phyloP scores from a whole-genome alignment of 1,140 invertebrate genomes.

The Mactra quadrangularis region DNA sequence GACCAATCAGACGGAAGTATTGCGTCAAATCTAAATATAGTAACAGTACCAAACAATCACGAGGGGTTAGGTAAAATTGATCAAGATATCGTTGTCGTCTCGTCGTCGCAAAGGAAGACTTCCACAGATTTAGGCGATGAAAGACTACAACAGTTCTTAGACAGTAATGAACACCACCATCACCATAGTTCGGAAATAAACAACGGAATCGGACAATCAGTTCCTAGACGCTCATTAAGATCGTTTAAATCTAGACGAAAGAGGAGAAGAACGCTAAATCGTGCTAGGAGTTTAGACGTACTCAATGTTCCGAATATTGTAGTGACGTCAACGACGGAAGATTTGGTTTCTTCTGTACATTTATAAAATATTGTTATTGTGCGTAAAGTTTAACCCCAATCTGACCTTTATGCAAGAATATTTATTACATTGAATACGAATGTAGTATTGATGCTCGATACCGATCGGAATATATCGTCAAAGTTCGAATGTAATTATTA shows the following conservation, averaged over 20 bases:
- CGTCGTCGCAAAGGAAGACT: neutral
- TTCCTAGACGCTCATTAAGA: constrained; percentile 25
- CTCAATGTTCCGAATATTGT: constrained; percentile 18
- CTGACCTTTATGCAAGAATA: too few species aligned
- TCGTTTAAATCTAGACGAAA: constrained; percentile 29
- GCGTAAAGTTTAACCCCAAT: too few species aligned
- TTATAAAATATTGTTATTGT: constrained; percentile 7
- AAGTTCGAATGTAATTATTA: too few species aligned
- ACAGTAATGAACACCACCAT: neutral
- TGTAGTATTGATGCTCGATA: too few species aligned
- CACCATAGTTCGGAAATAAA: constrained; percentile 2
- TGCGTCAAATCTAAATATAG: neutral
- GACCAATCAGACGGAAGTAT: constrained; percentile 17
- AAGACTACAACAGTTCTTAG: constrained; percentile 43
- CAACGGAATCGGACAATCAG: neutral
- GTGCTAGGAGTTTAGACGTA: constrained; percentile 25
- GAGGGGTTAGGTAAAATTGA: neutral
- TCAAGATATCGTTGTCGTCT: neutral
- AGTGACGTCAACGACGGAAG: constrained; percentile 13
- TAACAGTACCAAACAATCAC: constrained; percentile 23
- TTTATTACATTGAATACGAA: too few species aligned
- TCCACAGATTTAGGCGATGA: constrained; percentile 36
- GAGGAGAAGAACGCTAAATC: constrained; percentile 18
- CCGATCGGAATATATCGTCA: too few species aligned
- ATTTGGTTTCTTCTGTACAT: neutral